phyloP scores from a whole-genome alignment of 2,888 invertebrate genomes.

The Drosophila pegasa region DNA sequence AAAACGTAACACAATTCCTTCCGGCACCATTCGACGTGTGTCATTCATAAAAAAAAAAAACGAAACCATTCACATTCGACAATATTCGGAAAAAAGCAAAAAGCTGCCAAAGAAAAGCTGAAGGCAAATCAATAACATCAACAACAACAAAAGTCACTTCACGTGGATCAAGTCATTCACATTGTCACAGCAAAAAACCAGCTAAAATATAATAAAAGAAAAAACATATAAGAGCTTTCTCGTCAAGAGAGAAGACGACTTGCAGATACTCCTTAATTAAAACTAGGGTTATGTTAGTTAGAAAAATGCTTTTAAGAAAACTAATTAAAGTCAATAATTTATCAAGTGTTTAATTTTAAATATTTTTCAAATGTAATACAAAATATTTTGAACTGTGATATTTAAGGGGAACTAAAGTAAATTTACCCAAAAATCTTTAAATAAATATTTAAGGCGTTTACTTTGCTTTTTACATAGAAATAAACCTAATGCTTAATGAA shows the following conservation, averaged over 20 bases:
- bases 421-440: no score
- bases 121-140: slow-evolving; percentile 40
- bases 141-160: slow-evolving; percentile 32
- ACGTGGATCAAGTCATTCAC: slow-evolving; percentile 56
- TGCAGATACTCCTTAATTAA: slow-evolving; percentile 8
- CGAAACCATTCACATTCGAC: slow-evolving; percentile 30
- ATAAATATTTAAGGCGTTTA: no score
- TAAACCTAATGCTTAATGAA: no score
- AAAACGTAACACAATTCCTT: slow-evolving; percentile 51
- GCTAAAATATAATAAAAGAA: background rate
- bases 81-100: slow-evolving; percentile 20
- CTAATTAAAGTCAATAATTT: no score
- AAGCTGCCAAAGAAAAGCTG: slow-evolving; percentile 24
- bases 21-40: slow-evolving; percentile 64
- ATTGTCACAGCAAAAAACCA: slow-evolving; percentile 30
- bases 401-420: no score
- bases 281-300: no score
- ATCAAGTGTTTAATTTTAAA: no score
- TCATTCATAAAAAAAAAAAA: slow-evolving; percentile 57
- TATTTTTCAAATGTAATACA: no score
- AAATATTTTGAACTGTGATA: no score
- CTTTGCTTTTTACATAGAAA: no score
- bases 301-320: no score
- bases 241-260: background rate
- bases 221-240: background rate